Evolutionary conservation across 2,113 vertebrate species (phyloP), one percentile per base, ranked within the genome.

Genomic region (Nicator chloris): DNA sequence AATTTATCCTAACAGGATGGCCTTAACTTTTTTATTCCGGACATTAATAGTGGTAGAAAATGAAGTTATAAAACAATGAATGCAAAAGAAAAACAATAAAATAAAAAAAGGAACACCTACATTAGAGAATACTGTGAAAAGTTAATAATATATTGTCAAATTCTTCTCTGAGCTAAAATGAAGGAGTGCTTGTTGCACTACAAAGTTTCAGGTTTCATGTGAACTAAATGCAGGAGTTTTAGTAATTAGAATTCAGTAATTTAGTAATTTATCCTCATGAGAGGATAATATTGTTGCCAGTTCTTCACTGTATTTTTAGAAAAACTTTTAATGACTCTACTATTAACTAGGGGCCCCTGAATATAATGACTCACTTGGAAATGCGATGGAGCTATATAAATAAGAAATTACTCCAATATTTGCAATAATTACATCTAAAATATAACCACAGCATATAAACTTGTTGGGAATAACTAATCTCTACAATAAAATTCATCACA

Each of bases 341-440:
- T 96, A 50, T 92, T 86, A 90, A 64, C 47, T 81, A 71, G 63
- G 70, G 61, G 49, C 39, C 27, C 22, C 47, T 70, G 42, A 95
- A 84, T 53, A 20, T 80, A 91, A 86, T 84, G 50, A 95, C 90
- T 82, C 51, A 57, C 51, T 94, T 89, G 30, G 40, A 95, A 94
- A 79, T 72, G 11, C 69, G 31, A 42, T 77, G 19, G 24, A 90
- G n/a, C 7, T 82, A 65, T 63, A 76, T 50, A 92, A 82, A 90
- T 66, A 89, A 40, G 56, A 95, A 94, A 91, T 92, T 84, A 85
- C 27, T 92, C 8, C 33, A 68, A 12, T 73, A 68, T 45, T 73
- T 90, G 56, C 61, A 95, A 79, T 49, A 94, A 83, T 91, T 91
- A 16, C 6, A 37, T 85, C 80, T 91, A 84, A 97, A 83, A 93